phyloP scores from a whole-genome alignment of 2,797 vertebrate genomes.

The Catostomus latipinnis region DNA sequence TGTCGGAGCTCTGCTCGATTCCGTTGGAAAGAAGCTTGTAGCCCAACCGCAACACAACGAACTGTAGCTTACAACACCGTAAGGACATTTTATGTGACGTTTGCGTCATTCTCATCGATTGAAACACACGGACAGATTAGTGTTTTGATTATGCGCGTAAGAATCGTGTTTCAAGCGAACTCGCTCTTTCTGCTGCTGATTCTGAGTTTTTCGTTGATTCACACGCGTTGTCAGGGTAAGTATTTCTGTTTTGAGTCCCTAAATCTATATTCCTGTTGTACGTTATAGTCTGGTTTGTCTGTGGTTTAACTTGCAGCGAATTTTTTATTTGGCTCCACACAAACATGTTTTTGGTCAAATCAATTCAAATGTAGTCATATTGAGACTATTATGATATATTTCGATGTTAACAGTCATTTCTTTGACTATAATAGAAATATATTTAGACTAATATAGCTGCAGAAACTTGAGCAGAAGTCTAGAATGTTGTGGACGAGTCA shows the following conservation, averaged over 20 bases:
- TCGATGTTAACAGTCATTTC: too few species aligned
- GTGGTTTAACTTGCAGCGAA: background rate
- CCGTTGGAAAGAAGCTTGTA: conserved; percentile 46
- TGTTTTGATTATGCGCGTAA: conserved; percentile 73
- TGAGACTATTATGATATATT: too few species aligned
- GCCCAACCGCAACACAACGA: conserved; percentile 40
- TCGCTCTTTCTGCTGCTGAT: conserved; percentile 69
- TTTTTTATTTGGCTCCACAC: background rate
- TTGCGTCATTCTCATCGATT: conserved; percentile 59
- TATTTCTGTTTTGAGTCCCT: conserved; percentile 58
- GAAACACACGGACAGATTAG: conserved; percentile 65
- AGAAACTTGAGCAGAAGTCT: too few species aligned
- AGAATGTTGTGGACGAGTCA: background rate
- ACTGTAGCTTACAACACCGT: conserved; percentile 49
- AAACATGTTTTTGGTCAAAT: background rate
- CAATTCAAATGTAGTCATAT: too few species aligned
- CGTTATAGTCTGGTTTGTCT: background rate
- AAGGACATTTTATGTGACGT: conserved; percentile 2
- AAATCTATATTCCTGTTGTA: conserved; percentile 8
- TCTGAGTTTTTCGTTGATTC: conserved; percentile 63
- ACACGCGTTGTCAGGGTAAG: conserved; percentile 77
- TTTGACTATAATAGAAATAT: too few species aligned
- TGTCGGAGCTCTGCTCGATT: background rate
- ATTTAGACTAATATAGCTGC: too few species aligned
- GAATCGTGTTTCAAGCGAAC: conserved; percentile 65